A percentile compares a stretch with the other conserved stretches of the same genome.
These are phyloP conservation scores for Cephus rjabovi DNA, from an alignment of 2,888 invertebrate genomes.

Conservation along the genomic window DNA sequence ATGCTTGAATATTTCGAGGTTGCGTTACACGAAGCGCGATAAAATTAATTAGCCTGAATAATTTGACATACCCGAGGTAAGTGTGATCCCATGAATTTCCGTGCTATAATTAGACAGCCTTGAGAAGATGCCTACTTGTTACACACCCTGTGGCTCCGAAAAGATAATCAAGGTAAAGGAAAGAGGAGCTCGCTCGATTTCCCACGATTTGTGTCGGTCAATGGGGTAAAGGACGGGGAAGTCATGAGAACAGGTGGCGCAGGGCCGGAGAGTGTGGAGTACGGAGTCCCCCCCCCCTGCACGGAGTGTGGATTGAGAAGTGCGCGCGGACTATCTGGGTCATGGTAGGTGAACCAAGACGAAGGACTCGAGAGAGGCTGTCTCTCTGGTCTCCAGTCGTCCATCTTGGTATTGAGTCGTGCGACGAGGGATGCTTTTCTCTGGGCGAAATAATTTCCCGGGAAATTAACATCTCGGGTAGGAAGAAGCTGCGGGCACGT, in stretches of 20 bases:
- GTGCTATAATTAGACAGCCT: not conserved
- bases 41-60: not conserved
- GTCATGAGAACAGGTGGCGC: not conserved
- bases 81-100: not conserved
- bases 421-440: slow-evolving; percentile 30
- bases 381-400: not conserved
- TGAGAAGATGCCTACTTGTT: not conserved
- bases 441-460: slow-evolving; percentile 54
- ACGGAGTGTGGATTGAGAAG: not conserved
- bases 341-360: not conserved
- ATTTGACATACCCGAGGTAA: not conserved
- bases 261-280: not conserved
- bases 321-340: not conserved
- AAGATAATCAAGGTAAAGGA: not conserved
- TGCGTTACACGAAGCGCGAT: not conserved
- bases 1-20: not conserved
- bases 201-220: not conserved
- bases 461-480: slow-evolving; percentile 52
- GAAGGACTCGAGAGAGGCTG: not conserved
- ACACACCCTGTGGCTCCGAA: not conserved
- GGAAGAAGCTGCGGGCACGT: slow-evolving; percentile 19
- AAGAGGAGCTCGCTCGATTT: not conserved
- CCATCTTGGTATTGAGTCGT: not conserved
- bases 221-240: not conserved
- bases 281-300: not conserved